Base-by-base conservation (phyloP, 2,113 vertebrate genomes). In the Aptenodytes forsteri region DNA sequence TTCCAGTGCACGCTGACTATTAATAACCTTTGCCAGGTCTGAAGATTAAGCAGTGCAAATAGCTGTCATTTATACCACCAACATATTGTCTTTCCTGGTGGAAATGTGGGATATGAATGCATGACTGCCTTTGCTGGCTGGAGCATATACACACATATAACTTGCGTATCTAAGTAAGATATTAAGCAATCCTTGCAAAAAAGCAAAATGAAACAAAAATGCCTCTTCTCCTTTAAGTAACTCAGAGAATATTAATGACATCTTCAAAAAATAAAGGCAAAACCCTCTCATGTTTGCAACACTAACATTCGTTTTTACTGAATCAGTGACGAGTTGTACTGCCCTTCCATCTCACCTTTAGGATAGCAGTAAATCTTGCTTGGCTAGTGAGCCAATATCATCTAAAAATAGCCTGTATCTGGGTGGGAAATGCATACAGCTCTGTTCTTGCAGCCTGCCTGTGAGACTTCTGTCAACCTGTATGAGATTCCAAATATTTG, bases 351-450 rank as follows among this genome's bases (percentile, higher is more conserved):
- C 54, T 89, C 89, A 87, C 69, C 83, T 96, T 92, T 96, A 89
- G 83, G 83, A 91, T 23, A 80, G 84, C 62, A 50, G 65, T 77
- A 95, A 87, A 85, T 85, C 54, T 80, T 87, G 17, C 70, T 93
- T 84, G 83, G 54, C 65, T 92, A 56, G 49, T 72, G 54, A 91
- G 65, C 77, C 81, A 87, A 20, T 87, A 89, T 52, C 0, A 10
- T 84, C 89, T 96, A 96, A 96, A 97, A 96, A 97, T 96, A 97
- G 58, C 40, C 54, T 44, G 20, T 73, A 40, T 90, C 59, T 90
- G 67, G 82, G 56, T 81, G 44, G 69, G 65, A 95, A 89, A 89
- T 40, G 47, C 89, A 89, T 84, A 79, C 69, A 82, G 73, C 58
- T 95, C 73, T 59, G 13, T 65, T 91, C 65, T 49, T 83, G 29